Base-by-base conservation (phyloP, 2,888 invertebrate species). In the Mystacides longicornis region DNA sequence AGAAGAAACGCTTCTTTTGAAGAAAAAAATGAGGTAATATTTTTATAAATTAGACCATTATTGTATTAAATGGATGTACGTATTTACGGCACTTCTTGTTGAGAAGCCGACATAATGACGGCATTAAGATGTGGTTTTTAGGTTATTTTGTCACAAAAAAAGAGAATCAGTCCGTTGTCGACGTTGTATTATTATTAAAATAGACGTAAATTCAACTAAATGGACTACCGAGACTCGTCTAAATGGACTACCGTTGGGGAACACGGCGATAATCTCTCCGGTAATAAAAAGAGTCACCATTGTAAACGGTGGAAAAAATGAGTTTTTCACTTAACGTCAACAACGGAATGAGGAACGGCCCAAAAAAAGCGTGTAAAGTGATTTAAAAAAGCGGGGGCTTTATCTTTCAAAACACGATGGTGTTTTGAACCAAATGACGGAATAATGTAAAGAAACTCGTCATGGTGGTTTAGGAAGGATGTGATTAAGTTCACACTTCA, bases 41-140 rank as follows among this genome's bases (percentile, higher is more conserved):
- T 14, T 37, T 37, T 37, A 37, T 37, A 16, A 37, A 37, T 37
- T 7, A 37, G n/a, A 37, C 27, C n/a, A n/a, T n/a, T n/a, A n/a
- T n/a, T n/a, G n/a, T n/a, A n/a, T n/a, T n/a, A n/a, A n/a, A n/a
- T n/a, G n/a, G n/a, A n/a, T 27, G 27, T 27, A 27, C 27, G 11
- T 7, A 27, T 11, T 27, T n/a, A n/a, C n/a, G n/a, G n/a, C n/a
- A 27, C 27, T 11, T 5, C 27, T 43, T 43, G 16, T 45, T 11
- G 45, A 45, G 45, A 45, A n/a, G 45, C 21, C 45, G 45, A 45
- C 45, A 21, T 45, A 45, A 45, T 45, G 45, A 45, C 11, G n/a
- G 16, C 45, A 45, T 45, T 45, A 45, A 5, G 45, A 45, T 45
- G 45, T 45, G 45, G 45, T 45, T 45, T 45, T 45, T 45, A 45